Conservation (phyloP, 2,888 invertebrate species). For the Periphyllus acericola region DNA sequence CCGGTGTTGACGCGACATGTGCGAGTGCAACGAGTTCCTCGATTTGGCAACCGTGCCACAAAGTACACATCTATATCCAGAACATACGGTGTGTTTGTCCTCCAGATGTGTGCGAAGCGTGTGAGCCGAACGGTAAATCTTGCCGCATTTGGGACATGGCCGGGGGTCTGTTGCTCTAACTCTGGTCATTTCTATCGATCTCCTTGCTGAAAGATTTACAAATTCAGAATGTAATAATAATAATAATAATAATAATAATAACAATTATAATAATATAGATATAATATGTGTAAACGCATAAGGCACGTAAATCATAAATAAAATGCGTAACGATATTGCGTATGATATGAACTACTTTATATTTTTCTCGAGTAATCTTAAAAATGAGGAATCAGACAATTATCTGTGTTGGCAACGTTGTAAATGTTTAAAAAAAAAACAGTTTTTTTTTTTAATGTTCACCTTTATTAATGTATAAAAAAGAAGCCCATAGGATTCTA, state of each 20-base stretch:
- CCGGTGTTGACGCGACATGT: conserved; percentile 92
- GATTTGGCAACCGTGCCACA: conserved; percentile 94
- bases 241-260: no score
- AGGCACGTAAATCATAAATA: neutral
- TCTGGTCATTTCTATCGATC: conserved; percentile 84
- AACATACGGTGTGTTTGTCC: conserved; percentile 92
- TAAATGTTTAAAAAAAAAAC: neutral
- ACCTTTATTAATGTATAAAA: neutral
- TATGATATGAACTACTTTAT: no score
- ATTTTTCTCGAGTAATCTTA: no score
- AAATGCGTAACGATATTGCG: neutral
- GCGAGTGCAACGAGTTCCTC: conserved; percentile 89
- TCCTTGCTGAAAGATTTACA: conserved; percentile 68
- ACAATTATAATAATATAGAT: neutral
- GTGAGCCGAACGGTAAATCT: conserved; percentile 91
- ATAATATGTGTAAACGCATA: neutral
- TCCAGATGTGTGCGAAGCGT: conserved; percentile 90
- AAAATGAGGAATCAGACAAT: no score
- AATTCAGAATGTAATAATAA: neutral
- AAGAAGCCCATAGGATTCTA: neutral
- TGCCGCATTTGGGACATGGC: conserved; percentile 92
- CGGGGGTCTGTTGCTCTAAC: conserved; percentile 92
- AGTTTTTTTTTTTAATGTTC: neutral
- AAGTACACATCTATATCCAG: conserved; percentile 89
- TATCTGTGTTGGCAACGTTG: neutral